phyloP scores from a whole-genome alignment of 2,797 vertebrate genomes.

The Lacerta viridis region DNA sequence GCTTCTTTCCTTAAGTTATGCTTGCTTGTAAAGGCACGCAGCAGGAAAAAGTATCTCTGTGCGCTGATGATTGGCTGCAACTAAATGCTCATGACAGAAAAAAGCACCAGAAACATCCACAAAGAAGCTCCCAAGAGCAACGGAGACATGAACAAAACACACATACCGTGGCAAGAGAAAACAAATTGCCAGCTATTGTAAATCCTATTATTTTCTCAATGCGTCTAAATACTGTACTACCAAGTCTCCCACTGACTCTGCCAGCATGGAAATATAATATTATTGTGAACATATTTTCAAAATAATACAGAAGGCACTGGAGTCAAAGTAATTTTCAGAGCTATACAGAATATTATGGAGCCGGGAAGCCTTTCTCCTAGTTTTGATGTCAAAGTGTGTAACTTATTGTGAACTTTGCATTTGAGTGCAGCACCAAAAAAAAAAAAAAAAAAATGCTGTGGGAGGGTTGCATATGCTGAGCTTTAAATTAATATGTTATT shows the following conservation, averaged over 20 bases:
- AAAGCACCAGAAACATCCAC: constrained; percentile 65
- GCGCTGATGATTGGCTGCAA: constrained; percentile 34
- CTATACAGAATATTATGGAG: constrained; percentile 51
- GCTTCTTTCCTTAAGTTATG: constrained; percentile 56
- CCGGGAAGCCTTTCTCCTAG: constrained; percentile 34
- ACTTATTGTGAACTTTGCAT: constrained; percentile 43
- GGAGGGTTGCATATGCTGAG: not conserved
- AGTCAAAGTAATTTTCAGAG: constrained; percentile 51
- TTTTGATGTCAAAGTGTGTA: constrained; percentile 42
- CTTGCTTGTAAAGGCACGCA: constrained; percentile 58
- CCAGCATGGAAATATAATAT: constrained; percentile 74
- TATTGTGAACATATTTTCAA: constrained; percentile 73
- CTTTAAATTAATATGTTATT: constrained; percentile 28
- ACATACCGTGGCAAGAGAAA: constrained; percentile 67
- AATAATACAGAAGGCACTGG: constrained; percentile 67
- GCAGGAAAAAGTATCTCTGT: constrained; percentile 37
- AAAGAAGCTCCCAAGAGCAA: constrained; percentile 69
- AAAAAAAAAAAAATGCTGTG: not conserved
- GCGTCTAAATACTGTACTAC: constrained; percentile 70
- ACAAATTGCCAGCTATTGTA: constrained; percentile 79
- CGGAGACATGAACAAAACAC: constrained; percentile 67
- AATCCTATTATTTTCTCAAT: constrained; percentile 79
- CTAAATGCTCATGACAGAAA: constrained; percentile 59
- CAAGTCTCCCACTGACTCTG: constrained; percentile 72
- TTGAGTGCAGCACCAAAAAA: not conserved